phyloP scores from a whole-genome alignment of 1,140 invertebrate genomes.

The Cotesia vestalis region DNA sequence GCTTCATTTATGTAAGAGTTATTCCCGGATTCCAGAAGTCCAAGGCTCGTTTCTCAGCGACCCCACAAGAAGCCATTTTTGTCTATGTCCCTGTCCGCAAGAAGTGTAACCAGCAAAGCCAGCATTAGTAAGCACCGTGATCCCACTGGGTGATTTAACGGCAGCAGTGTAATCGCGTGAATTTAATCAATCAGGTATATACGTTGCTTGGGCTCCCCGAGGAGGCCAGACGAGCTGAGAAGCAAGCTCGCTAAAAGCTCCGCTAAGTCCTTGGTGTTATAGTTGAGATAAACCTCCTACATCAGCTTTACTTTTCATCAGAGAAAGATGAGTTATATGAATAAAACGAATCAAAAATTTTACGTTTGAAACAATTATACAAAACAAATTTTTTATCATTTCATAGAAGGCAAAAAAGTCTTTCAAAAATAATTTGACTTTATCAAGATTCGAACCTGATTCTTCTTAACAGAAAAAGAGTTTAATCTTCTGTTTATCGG shows the following conservation, averaged over 20 bases:
- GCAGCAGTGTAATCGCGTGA: constrained; percentile 59
- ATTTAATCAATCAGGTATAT: constrained; percentile 64
- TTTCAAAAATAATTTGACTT: too few species aligned
- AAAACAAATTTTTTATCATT: too few species aligned
- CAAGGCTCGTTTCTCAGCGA: not conserved
- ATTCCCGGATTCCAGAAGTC: too few species aligned
- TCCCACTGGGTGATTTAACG: constrained; percentile 53
- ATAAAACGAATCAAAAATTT: too few species aligned
- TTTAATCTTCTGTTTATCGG: too few species aligned
- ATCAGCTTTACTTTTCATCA: not conserved
- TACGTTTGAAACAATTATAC: too few species aligned
- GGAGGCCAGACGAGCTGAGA: constrained; percentile 44
- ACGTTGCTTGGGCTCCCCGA: too few species aligned
- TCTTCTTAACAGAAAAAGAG: too few species aligned
- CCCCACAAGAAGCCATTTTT: constrained; percentile 7
- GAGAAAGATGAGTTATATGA: not conserved
- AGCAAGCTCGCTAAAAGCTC: constrained; percentile 41
- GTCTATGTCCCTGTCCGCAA: not conserved
- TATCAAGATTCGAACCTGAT: too few species aligned
- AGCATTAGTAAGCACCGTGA: constrained; percentile 35
- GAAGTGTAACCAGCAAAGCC: too few species aligned
- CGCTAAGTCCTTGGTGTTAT: constrained; percentile 56
- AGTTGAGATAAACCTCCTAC: constrained; percentile 51
- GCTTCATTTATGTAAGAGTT: constrained; percentile 1
- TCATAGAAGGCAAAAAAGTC: too few species aligned